Evolutionary conservation across 2,888 invertebrate genomes (phyloP).

Genomic region (Thereva unica): DNA sequence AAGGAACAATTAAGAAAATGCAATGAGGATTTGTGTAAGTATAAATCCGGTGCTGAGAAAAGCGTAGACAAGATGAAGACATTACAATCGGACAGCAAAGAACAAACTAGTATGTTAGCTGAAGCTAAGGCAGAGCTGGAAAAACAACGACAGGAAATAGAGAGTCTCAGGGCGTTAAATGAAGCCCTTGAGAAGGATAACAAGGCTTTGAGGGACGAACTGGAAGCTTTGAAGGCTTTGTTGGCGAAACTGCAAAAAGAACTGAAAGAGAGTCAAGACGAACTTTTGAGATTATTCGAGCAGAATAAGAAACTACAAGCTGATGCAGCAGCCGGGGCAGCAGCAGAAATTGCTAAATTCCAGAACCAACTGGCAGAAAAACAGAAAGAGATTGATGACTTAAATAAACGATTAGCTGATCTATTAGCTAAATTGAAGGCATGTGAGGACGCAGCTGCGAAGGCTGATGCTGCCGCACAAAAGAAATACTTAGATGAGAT

Average conservation of each 20-base stretch:
- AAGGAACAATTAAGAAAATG: background rate
- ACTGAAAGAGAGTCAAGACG: background rate
- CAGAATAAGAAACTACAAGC: too few relatives aligned
- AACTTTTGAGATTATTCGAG: background rate
- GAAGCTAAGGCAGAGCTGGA: too few relatives aligned
- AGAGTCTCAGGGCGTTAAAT: background rate
- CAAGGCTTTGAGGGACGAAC: background rate
- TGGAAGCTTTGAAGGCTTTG: background rate
- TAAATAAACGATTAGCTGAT: slow-evolving; percentile 4
- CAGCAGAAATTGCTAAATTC: background rate
- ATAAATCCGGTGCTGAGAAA: background rate
- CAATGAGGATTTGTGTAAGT: background rate
- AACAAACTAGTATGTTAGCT: too few relatives aligned
- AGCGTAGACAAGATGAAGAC: too few relatives aligned
- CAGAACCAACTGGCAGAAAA: background rate
- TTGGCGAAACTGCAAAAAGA: background rate
- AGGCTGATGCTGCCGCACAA: background rate
- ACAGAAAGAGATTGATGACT: background rate
- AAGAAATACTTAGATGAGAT: slow-evolving; percentile 6
- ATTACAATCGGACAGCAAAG: too few relatives aligned
- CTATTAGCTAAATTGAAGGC: background rate
- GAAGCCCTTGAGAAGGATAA: too few relatives aligned
- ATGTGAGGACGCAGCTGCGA: background rate
- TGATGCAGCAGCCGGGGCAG: too few relatives aligned
- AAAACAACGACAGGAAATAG: background rate